Base-by-base conservation (phyloP, 2,113 vertebrate genomes). In the Todiramphus chloris region DNA sequence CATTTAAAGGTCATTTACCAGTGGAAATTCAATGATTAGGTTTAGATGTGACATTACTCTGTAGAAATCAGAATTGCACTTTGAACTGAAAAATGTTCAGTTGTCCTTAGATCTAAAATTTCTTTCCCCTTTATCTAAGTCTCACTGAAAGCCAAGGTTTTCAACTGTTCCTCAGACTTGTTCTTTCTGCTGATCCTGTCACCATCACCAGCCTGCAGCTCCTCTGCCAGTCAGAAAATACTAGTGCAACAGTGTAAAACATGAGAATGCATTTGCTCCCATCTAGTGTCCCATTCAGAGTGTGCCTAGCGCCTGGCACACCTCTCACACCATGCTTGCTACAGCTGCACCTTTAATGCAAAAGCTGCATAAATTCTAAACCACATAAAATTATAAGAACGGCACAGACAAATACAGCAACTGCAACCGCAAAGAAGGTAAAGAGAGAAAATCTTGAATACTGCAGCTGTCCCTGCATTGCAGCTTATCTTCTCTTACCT, bases 401-500 rank as follows among this genome's bases (percentile, higher is more conserved):
- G 20, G 9, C 20, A 62, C 20, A 82, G 62, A 51, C 5, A 75
- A 79, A 33, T 27, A 48, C 0, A 0, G 83, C 55, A 93, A 82
- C 28, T 23, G 33, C 20, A 37, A 30, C 11, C 60, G 10, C 9
- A 76, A 91, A 60, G 51, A 70, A 78, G 12, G 11, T 4, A 56
- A 74, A 64, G 13, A 39, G 21, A 89, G 10, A 62, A 73, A 68
- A 72, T 31, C 39, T 51, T 20, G 25, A 44, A 3, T 33, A 33
- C 5, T 72, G 10, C 53, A 25, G 25, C 16, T 67, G 16, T 11
- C 39, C 37, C 24, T 51, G 24, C 16, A 31, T n/a, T 41, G 46
- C 41, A 82, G 18, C 9, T 27, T 30, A 28, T 80, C 10, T 41
- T 89, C 55, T 64, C 95, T 94, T 84, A 98, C 98, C 98, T 94